Evolutionary conservation across 1,140 invertebrate species (phyloP).

Genomic region (Leptonema lineaticorne): DNA sequence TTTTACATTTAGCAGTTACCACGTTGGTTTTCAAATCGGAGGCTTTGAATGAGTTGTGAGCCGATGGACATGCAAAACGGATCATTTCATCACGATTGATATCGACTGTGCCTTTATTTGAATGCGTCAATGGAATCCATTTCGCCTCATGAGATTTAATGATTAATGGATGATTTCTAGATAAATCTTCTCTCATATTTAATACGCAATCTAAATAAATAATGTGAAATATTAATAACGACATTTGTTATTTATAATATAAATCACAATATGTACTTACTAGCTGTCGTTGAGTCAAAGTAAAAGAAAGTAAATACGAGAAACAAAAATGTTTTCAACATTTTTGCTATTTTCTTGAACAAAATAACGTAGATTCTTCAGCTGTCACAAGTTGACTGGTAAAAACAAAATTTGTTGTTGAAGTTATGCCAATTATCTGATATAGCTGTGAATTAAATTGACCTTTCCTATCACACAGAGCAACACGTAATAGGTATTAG

Average conservation of each 20-base stretch:
- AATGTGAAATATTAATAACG: too few relatives aligned
- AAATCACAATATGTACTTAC: constrained; percentile 26
- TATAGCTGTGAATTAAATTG: constrained; percentile 29
- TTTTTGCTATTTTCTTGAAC: background rate
- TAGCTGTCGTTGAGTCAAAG: constrained; percentile 29
- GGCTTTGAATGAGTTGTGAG: constrained; percentile 11
- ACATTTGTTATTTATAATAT: too few relatives aligned
- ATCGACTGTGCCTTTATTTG: constrained; percentile 27
- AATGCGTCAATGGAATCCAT: constrained; percentile 32
- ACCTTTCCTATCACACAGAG: constrained; percentile 36
- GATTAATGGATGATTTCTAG: constrained; percentile 37
- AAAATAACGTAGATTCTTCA: background rate
- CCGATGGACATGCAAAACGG: constrained; percentile 32
- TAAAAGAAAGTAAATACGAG: constrained; percentile 14
- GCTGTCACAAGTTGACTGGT: background rate
- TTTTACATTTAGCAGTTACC: constrained; percentile 42
- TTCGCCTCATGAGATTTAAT: constrained; percentile 20
- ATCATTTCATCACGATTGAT: constrained; percentile 36
- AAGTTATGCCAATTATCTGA: background rate
- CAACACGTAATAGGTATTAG: too few relatives aligned
- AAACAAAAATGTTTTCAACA: constrained; percentile 12
- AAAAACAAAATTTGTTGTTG: background rate
- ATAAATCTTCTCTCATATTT: constrained; percentile 36
- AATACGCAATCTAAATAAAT: too few relatives aligned
- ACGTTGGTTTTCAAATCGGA: constrained; percentile 14